Evolutionary conservation across 2,797 vertebrate species (phyloP).

Genomic region (Crenichthys baileyi): DNA sequence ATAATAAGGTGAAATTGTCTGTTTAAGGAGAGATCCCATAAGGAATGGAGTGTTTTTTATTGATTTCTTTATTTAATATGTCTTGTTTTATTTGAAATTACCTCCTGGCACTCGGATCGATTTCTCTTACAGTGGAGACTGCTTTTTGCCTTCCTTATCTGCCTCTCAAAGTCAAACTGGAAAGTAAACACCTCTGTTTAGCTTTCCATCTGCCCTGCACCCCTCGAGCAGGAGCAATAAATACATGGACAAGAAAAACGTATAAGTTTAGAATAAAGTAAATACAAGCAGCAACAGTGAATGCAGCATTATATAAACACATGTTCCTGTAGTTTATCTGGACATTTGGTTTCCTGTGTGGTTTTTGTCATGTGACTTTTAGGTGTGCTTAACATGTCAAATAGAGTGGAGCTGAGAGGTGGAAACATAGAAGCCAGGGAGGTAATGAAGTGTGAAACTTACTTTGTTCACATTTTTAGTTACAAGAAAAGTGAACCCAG

Average conservation of each 20-base stretch:
- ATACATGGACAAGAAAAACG: conserved; percentile 51
- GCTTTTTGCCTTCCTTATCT: conserved; percentile 85
- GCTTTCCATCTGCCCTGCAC: conserved; percentile 56
- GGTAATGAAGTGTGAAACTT: background rate
- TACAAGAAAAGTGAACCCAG: background rate
- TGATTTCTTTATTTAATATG: background rate
- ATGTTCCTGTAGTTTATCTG: conserved; percentile 48
- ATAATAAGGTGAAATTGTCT: background rate
- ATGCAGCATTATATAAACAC: conserved; percentile 14
- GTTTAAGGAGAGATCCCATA: background rate
- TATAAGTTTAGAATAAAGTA: conserved; percentile 62
- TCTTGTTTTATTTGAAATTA: conserved; percentile 85
- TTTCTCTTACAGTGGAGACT: conserved; percentile 82
- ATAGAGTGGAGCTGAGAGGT: conserved; percentile 17
- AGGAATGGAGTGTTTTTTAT: background rate
- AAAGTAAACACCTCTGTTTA: conserved; percentile 73
- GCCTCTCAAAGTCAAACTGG: conserved; percentile 60
- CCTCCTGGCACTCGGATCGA: conserved; percentile 62
- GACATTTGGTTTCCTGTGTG: conserved; percentile 60
- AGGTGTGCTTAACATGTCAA: conserved; percentile 45
- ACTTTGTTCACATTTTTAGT: conserved; percentile 24
- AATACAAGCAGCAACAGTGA: conserved; percentile 50
- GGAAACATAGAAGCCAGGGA: conserved; percentile 17
- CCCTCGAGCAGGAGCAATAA: conserved; percentile 63
- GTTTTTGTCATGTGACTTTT: conserved; percentile 51